Percentiles rank a stretch among this genome's conserved stretches.
Evolutionary conservation across 2,113 vertebrate species (phyloP).

Genomic region (Lonchura striata): DNA sequence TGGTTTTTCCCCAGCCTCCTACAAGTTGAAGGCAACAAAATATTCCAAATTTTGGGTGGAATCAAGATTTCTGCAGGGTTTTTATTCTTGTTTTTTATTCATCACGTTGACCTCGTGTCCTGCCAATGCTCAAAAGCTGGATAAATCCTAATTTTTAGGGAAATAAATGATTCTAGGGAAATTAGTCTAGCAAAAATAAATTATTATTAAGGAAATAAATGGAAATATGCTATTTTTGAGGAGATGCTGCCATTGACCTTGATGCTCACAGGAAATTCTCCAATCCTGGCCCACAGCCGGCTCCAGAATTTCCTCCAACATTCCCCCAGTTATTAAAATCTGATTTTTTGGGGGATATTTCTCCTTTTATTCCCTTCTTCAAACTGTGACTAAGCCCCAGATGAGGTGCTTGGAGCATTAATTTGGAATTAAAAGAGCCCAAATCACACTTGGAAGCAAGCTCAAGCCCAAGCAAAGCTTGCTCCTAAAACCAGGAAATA

Average conservation of each 20-base stretch:
- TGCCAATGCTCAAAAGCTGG: no score
- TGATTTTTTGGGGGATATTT: not conserved
- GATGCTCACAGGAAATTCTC: fast-evolving
- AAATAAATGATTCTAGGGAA: not conserved
- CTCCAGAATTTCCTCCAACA: not conserved
- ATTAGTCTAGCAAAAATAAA: not conserved
- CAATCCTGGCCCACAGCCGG: fast-evolving
- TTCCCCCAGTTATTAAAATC: fast-evolving
- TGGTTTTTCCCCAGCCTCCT: not conserved
- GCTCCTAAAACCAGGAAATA: not conserved
- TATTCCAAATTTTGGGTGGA: not conserved
- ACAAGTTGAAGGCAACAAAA: not conserved
- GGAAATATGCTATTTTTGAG: not conserved
- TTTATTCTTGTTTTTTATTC: not conserved
- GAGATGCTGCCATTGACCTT: not conserved
- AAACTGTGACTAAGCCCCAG: not conserved
- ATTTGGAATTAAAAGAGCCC: not conserved
- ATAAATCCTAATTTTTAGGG: not conserved
- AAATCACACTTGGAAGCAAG: fast-evolving
- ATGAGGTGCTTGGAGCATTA: not conserved
- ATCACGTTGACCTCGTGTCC: fast-evolving
- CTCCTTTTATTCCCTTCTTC: not conserved
- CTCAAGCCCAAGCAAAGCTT: not conserved
- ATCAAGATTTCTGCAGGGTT: fast-evolving
- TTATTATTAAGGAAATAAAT: not conserved